These are phyloP conservation scores for Cacajao melanocephalus DNA, from an alignment of 2,797 vertebrate genomes.

Conservation along the genomic window DNA sequence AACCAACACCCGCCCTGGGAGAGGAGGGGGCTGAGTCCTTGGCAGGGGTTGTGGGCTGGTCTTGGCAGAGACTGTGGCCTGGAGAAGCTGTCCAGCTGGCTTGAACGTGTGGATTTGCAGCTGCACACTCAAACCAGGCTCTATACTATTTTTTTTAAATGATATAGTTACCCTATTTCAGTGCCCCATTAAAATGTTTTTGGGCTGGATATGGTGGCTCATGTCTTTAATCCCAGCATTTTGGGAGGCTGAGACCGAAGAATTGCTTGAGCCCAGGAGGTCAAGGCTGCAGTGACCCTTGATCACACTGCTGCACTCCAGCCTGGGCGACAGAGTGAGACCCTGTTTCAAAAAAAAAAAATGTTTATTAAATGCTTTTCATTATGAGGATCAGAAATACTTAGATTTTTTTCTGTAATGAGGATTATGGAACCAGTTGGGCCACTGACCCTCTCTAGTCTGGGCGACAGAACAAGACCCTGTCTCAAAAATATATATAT, in stretches of 20 bases:
- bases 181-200: neutral
- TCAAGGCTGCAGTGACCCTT: neutral
- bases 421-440: too few species aligned
- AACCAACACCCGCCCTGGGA: neutral
- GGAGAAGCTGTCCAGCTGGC: accelerated
- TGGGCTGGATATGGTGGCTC: neutral
- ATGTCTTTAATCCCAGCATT: neutral
- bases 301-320: neutral
- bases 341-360: neutral
- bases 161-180: neutral
- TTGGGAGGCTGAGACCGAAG: neutral
- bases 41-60: neutral
- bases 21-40: neutral
- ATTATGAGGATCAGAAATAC: too few species aligned
- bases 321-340: neutral
- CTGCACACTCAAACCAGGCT: neutral
- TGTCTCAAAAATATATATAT: too few species aligned
- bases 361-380: neutral
- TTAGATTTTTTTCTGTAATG: too few species aligned
- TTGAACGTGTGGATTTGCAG: neutral
- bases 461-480: too few species aligned
- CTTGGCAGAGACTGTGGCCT: neutral
- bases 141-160: neutral
- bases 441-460: too few species aligned
- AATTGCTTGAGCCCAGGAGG: neutral